A percentile compares a stretch with the other conserved stretches of the same genome.
These are phyloP conservation scores for Mandrillus leucophaeus DNA, from an alignment of 2,113 vertebrate species.

Conservation along the genomic window DNA sequence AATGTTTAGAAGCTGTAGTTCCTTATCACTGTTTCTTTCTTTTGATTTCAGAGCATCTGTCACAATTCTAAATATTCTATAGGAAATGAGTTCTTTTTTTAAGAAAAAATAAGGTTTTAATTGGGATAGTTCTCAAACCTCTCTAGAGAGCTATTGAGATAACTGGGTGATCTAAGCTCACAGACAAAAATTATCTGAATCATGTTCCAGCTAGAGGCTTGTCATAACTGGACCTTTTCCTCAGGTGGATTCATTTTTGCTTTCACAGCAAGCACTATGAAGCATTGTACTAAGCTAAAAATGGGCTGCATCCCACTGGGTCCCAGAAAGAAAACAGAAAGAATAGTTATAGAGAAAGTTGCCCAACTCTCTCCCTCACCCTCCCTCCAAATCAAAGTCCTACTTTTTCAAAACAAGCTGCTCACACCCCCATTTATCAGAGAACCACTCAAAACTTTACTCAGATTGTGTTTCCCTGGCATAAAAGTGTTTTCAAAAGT, in stretches of 20 bases:
- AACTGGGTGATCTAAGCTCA: neutral
- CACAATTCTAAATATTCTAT: neutral
- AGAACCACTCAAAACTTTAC: neutral
- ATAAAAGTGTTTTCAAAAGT: constrained; percentile 5
- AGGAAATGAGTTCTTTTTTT: neutral
- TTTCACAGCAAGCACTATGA: neutral
- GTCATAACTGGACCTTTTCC: neutral
- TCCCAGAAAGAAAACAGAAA: neutral
- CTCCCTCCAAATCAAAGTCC: neutral
- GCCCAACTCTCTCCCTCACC: neutral
- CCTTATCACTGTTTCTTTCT: neutral
- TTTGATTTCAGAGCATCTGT: neutral
- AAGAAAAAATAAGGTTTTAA: neutral
- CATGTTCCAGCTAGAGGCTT: neutral
- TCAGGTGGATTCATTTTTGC: neutral
- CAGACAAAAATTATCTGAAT: neutral
- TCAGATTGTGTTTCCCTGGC: neutral
- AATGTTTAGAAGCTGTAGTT: neutral
- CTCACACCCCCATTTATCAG: neutral
- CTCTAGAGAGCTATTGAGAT: neutral
- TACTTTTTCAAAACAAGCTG: constrained; percentile 13
- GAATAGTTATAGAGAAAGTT: neutral
- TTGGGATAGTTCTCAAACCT: neutral
- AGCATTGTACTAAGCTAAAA: neutral
- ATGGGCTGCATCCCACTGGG: neutral